Conservation (phyloP, 2,888 invertebrate species). For the Caenorhabditis japonica region DNA sequence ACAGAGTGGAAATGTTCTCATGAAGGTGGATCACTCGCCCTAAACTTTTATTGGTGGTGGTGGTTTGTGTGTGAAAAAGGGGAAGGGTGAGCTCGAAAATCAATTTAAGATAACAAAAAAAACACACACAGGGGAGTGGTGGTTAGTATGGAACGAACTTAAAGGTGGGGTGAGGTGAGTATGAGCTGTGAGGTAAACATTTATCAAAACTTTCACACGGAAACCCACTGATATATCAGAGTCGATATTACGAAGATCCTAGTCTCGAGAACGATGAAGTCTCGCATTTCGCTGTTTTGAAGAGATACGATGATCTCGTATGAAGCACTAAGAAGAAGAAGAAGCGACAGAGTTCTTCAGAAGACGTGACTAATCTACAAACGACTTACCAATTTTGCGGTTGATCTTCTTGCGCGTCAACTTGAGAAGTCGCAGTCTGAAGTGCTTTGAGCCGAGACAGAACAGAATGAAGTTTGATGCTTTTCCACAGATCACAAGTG, state of each 20-base stretch:
- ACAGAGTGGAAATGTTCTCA: slow-evolving; percentile 29
- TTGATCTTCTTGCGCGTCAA: slow-evolving; percentile 73
- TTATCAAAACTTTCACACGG: slow-evolving; percentile 23
- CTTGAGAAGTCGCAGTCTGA: slow-evolving; percentile 70
- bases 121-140: slow-evolving; percentile 3
- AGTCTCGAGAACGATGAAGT: slow-evolving; percentile 45
- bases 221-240: slow-evolving; percentile 38
- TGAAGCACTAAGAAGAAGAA: slow-evolving; percentile 37
- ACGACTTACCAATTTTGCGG: slow-evolving; percentile 70
- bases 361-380: not conserved
- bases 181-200: slow-evolving; percentile 4
- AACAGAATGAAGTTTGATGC: slow-evolving; percentile 76
- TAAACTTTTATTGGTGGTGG: slow-evolving; percentile 3
- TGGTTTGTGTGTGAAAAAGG: not conserved
- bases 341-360: slow-evolving; percentile 20
- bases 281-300: slow-evolving; percentile 42
- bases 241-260: slow-evolving; percentile 15
- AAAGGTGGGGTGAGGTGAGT: slow-evolving; percentile 2
- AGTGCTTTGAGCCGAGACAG: slow-evolving; percentile 76
- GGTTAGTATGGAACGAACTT: not conserved
- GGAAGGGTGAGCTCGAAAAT: not conserved
- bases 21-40: slow-evolving; percentile 31
- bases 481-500: slow-evolving; percentile 75
- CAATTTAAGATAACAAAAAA: not conserved
- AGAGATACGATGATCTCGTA: slow-evolving; percentile 42